A percentile compares a stretch with the other conserved stretches of the same genome.
Evolutionary conservation across 1,140 invertebrate species (phyloP).

Genomic region (Andrena cerasifolii): DNA sequence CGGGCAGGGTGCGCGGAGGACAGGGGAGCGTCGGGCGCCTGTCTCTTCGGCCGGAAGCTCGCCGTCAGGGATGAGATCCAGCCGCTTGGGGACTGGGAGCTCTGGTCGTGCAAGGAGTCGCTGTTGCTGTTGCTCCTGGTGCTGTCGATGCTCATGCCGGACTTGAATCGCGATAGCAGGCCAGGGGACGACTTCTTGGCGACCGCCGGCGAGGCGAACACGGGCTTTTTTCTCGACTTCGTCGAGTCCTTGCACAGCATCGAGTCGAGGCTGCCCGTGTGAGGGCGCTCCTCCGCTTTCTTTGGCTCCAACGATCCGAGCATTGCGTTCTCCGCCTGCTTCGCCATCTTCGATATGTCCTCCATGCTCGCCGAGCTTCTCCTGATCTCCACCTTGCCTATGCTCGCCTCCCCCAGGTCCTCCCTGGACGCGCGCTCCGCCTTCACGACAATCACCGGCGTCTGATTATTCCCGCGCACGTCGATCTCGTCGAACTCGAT

Average conservation of each 20-base stretch:
- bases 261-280: conserved; percentile 79
- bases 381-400: conserved; percentile 77
- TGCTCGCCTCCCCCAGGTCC: conserved; percentile 64
- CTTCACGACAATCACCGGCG: conserved; percentile 74
- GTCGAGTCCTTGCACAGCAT: conserved; percentile 76
- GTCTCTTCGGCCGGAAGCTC: conserved; percentile 78
- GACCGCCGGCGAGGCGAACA: conserved; percentile 69
- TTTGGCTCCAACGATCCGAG: conserved; percentile 73
- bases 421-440: conserved; percentile 63
- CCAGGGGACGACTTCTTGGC: conserved; percentile 75
- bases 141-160: conserved; percentile 80
- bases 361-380: conserved; percentile 81
- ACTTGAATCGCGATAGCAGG: conserved; percentile 78
- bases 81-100: conserved; percentile 68
- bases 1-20: conserved; percentile 64
- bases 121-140: conserved; percentile 77
- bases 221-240: conserved; percentile 69
- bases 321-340: conserved; percentile 72
- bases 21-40: conserved; percentile 61
- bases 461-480: conserved; percentile 66
- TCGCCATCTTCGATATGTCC: conserved; percentile 80
- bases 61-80: conserved; percentile 80
- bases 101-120: conserved; percentile 77
- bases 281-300: conserved; percentile 73
- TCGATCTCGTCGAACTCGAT: conserved; percentile 76